Conservation (phyloP, 2,113 vertebrate species). For the Tyrannus savana region DNA sequence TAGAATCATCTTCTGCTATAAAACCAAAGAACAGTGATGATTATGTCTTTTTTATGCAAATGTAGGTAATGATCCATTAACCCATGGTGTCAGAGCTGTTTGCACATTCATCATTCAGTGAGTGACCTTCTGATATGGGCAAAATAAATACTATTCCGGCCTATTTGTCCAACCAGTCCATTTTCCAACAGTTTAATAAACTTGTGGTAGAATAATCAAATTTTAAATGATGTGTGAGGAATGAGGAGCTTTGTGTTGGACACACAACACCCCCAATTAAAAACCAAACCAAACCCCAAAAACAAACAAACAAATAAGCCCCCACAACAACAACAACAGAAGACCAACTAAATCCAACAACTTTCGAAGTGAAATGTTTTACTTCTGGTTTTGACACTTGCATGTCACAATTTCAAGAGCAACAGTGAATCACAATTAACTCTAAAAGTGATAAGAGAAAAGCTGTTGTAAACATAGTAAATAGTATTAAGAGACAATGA, state of each 20-base stretch:
- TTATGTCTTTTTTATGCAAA: not conserved
- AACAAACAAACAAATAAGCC: no score
- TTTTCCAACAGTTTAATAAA: not conserved
- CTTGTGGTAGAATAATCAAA: not conserved
- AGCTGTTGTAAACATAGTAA: not conserved
- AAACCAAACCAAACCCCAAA: not conserved
- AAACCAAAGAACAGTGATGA: not conserved
- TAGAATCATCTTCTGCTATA: not conserved
- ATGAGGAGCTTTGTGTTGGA: not conserved
- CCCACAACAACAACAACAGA: not conserved
- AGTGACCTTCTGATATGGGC: not conserved
- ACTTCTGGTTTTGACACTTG: not conserved
- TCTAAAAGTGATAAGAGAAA: not conserved
- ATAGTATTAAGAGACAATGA: not conserved
- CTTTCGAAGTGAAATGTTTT: not conserved
- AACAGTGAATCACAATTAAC: not conserved
- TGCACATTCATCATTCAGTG: not conserved
- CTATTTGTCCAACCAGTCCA: not conserved
- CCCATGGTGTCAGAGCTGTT: not conserved
- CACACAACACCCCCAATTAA: not conserved
- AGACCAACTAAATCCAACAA: not conserved
- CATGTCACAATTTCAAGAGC: not conserved
- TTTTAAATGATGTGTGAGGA: not conserved
- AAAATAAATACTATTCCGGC: not conserved
- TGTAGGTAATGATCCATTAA: not conserved